Conservation (phyloP, 2,888 invertebrate genomes). For the Physocephala rufipes region DNA sequence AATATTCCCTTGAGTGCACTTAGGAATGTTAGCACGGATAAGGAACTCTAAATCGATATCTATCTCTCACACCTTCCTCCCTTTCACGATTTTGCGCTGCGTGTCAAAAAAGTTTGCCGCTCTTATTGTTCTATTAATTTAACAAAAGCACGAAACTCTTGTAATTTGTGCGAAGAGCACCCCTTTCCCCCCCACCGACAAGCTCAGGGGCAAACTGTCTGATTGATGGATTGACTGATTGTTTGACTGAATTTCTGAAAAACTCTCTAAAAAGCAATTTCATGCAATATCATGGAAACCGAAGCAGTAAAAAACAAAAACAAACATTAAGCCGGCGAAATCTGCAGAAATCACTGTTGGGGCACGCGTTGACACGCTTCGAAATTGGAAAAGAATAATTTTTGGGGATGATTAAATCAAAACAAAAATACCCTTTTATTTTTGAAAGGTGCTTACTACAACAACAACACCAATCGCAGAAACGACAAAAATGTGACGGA, state of each 20-base stretch:
- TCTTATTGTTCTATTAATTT: not conserved
- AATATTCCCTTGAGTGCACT: not conserved
- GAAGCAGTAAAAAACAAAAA: no score
- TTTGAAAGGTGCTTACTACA: no score
- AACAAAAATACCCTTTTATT: no score
- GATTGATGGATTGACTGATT: not conserved
- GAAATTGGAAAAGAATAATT: no score
- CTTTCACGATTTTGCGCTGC: no score
- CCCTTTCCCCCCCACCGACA: not conserved
- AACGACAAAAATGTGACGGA: no score
- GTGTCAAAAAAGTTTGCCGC: no score
- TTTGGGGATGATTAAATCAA: no score
- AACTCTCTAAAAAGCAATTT: slow-evolving; percentile 6
- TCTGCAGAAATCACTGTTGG: not conserved
- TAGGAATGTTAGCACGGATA: not conserved
- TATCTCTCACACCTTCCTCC: no score
- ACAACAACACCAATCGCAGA: no score
- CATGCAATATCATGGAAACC: slow-evolving; percentile 5
- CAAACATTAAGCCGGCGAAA: not conserved
- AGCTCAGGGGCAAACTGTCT: not conserved
- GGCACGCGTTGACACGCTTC: slow-evolving; percentile 14
- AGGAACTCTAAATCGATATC: no score
- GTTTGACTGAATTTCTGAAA: not conserved
- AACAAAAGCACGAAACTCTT: not conserved
- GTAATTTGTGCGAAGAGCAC: not conserved